Base-by-base conservation (phyloP, 1,140 invertebrate genomes). In the Pogonomyrmex barbatus region DNA sequence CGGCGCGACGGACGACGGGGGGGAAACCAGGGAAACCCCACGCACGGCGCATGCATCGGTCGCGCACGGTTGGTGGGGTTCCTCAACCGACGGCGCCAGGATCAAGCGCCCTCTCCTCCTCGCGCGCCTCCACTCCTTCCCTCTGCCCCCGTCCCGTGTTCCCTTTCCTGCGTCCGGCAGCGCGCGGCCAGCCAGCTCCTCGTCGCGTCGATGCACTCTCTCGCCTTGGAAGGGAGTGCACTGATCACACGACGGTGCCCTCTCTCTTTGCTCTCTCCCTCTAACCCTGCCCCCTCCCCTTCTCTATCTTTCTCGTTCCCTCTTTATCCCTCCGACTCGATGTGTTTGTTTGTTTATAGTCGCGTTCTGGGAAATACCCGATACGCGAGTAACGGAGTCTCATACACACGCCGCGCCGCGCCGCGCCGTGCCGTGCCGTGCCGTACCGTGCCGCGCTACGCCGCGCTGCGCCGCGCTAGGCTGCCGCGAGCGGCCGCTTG, bases 321-420 rank as follows among this genome's bases (percentile, higher is more conserved):
- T 58, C 68, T 36, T 36, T 52, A 39, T 76, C 58, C 58, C 42
- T 56, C 73, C 86, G 83, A 82, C 54, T 86, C 79, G 62, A 88
- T 91, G 87, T 93, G 91, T 91, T 92, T 92, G 93, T 94, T 94
- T 94, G 94, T 94, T 94, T 94, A 94, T 93, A 94, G 92, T 91
- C 89, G 92, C 89, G 89, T 94, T 94, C 93, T 94, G 91, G 91
- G 94, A 94, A 94, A 93, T 93, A 92, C 91, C 91, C 89, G 92
- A 93, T 89, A 90, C 93, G 42, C 65, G 93, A 91, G 92, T 94
- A 94, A 94, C 94, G 93, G 94, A 93, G 92, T 91, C 90, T 83
- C 79, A 87, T 77, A 85, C 88, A 89, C 88, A 33, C 79, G 78
- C 50, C 47, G 36, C 6, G 62, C 45, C 45, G 45, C 45, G 75